These are phyloP conservation scores for Bicyclus anynana DNA, from an alignment of 1,140 invertebrate genomes.

Conservation along the genomic window DNA sequence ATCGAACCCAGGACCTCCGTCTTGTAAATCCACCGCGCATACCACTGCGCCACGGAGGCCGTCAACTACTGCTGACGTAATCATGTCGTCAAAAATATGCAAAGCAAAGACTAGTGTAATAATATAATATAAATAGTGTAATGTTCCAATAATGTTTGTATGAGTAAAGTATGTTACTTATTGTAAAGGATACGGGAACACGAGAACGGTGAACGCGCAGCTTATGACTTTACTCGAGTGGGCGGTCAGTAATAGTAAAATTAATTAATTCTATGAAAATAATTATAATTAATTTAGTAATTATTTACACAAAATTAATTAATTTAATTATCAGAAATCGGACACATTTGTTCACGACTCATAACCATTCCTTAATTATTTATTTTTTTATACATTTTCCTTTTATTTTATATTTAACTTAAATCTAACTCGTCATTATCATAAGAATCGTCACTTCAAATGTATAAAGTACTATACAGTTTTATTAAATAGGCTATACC, in stretches of 20 bases:
- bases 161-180: too few relatives aligned
- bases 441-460: constrained; percentile 29
- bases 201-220: neutral
- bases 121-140: too few relatives aligned
- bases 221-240: neutral
- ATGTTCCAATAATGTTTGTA: too few relatives aligned
- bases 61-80: too few relatives aligned
- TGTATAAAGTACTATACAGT: neutral
- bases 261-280: neutral
- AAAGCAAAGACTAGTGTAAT: too few relatives aligned
- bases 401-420: constrained; percentile 6
- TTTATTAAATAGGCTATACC: neutral
- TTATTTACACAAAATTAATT: neutral
- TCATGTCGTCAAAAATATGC: too few relatives aligned
- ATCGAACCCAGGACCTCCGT: too few relatives aligned
- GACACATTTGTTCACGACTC: constrained; percentile 8
- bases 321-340: too few relatives aligned
- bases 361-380: neutral
- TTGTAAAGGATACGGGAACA: too few relatives aligned
- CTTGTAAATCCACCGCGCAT: too few relatives aligned
- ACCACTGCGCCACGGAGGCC: too few relatives aligned
- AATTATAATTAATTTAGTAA: neutral
- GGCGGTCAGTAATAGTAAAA: too few relatives aligned
- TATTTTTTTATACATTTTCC: constrained; percentile 14
- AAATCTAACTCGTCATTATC: constrained; percentile 20